A percentile compares a stretch with the other conserved stretches of the same genome.
Evolutionary conservation across 2,797 vertebrate species (phyloP).

Genomic region (Prunella strophiata): DNA sequence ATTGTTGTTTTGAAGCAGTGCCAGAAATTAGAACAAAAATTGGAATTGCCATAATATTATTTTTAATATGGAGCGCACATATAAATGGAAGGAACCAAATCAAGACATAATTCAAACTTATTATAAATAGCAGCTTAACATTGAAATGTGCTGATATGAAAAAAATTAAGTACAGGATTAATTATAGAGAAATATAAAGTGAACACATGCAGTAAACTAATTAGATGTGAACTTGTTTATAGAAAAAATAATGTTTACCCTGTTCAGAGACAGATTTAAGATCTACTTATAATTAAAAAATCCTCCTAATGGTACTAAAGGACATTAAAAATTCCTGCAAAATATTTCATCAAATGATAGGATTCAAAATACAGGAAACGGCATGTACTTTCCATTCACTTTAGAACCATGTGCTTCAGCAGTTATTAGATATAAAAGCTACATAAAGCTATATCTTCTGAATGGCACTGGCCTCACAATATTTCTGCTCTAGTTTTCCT

Average conservation of each 20-base stretch:
- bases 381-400: neutral
- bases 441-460: neutral
- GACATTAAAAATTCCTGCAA: neutral
- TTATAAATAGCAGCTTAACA: neutral
- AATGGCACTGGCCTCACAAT: neutral
- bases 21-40: constrained; percentile 17
- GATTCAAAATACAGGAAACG: neutral
- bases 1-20: neutral
- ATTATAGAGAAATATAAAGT: neutral
- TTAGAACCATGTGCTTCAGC: neutral
- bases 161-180: neutral
- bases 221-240: neutral
- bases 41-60: neutral
- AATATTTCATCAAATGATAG: neutral
- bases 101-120: neutral
- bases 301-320: neutral
- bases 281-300: neutral
- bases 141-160: neutral
- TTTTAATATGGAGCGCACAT: neutral
- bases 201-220: neutral
- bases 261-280: constrained; percentile 7
- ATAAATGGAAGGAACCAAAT: neutral
- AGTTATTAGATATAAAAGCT: neutral
- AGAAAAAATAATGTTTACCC: neutral
- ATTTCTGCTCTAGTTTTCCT: neutral